phyloP scores from a whole-genome alignment of 1,140 invertebrate genomes.

The Apis mellifera region DNA sequence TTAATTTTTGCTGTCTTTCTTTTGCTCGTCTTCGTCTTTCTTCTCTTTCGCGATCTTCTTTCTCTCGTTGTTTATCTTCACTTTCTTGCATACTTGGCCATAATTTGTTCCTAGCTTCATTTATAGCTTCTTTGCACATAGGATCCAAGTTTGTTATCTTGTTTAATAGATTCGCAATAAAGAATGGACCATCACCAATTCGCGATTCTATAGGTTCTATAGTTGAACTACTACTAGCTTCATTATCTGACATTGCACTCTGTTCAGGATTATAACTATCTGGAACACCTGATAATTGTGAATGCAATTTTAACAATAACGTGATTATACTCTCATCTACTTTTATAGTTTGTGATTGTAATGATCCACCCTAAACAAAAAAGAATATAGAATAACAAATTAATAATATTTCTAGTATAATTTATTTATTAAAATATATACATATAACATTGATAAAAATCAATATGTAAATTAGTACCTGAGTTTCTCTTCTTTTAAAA shows the following conservation, averaged over 20 bases:
- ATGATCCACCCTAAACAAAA: slow-evolving; percentile 24
- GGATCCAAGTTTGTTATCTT: slow-evolving; percentile 88
- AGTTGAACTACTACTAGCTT: slow-evolving; percentile 61
- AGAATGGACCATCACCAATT: slow-evolving; percentile 94
- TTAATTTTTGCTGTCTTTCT: slow-evolving; percentile 94
- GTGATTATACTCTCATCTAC: slow-evolving; percentile 96
- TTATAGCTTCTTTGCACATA: slow-evolving; percentile 85
- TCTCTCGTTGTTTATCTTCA: slow-evolving; percentile 87
- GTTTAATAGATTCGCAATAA: slow-evolving; percentile 89
- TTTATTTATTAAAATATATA: background rate
- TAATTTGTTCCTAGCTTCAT: slow-evolving; percentile 85
- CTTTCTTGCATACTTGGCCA: slow-evolving; percentile 91
- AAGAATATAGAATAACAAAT: background rate
- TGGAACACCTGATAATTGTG: slow-evolving; percentile 91
- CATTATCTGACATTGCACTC: slow-evolving; percentile 79
- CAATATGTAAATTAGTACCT: slow-evolving; percentile 61
- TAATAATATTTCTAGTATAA: no score
- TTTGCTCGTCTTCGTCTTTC: slow-evolving; percentile 91
- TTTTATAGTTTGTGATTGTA: slow-evolving; percentile 75
- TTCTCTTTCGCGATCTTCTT: slow-evolving; percentile 89
- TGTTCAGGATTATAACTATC: slow-evolving; percentile 89
- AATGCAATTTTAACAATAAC: slow-evolving; percentile 95
- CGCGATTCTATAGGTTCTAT: slow-evolving; percentile 76
- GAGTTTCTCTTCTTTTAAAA: slow-evolving; percentile 69
- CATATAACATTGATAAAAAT: background rate